A percentile compares a stretch with the other conserved stretches of the same genome.
These are phyloP conservation scores for Corythornis cristatus DNA, from an alignment of 2,113 vertebrate species.

Conservation along the genomic window DNA sequence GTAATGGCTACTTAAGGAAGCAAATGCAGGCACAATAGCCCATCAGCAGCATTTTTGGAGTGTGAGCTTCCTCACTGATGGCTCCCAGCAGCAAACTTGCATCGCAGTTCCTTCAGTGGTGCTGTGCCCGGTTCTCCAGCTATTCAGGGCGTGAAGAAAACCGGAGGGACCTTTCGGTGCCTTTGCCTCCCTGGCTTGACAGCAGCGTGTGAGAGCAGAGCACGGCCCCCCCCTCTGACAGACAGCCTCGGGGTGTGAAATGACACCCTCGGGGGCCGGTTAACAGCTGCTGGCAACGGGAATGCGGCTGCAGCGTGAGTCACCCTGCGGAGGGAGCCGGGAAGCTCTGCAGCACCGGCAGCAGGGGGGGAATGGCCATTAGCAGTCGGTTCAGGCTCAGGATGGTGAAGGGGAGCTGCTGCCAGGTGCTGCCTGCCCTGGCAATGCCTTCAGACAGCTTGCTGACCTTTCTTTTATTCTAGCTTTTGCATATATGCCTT, in stretches of 20 bases:
- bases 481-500: background rate
- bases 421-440: background rate
- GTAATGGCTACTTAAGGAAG: background rate
- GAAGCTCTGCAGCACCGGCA: background rate
- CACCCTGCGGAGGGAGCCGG: conserved; percentile 13
- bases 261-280: background rate
- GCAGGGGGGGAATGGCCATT: background rate
- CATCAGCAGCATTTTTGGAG: background rate
- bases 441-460: background rate
- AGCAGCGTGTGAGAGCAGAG: background rate
- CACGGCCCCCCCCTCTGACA: fast-evolving
- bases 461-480: background rate
- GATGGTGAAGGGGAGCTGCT: background rate
- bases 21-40: background rate
- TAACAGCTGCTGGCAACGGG: background rate
- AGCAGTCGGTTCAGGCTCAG: background rate
- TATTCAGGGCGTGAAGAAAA: background rate
- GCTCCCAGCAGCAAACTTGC: background rate
- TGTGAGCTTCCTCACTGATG: background rate
- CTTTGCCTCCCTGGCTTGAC: background rate
- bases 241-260: background rate
- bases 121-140: background rate
- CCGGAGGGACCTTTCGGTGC: background rate
- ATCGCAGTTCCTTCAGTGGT: background rate
- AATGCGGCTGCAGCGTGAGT: conserved; percentile 55